Conservation (phyloP, 2,888 invertebrate species). For the Tinea pellionella region DNA sequence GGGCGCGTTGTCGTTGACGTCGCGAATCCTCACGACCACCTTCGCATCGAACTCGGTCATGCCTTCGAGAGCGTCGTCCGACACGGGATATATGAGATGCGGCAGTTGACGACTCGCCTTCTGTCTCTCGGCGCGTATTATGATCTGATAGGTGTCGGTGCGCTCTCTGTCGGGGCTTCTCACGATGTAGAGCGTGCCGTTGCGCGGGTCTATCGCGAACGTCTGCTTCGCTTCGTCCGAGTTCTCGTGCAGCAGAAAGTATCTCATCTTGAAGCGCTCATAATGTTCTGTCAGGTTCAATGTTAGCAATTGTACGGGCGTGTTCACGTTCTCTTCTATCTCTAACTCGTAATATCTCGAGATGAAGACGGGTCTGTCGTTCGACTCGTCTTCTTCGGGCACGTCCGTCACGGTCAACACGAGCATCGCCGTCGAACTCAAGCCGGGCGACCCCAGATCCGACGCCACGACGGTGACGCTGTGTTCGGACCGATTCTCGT, state of each 20-base stretch:
- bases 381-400: slow-evolving; percentile 65
- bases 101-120: slow-evolving; percentile 76
- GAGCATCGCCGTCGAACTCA: slow-evolving; percentile 81
- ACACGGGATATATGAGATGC: slow-evolving; percentile 81
- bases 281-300: slow-evolving; percentile 80
- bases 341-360: slow-evolving; percentile 84
- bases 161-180: slow-evolving; percentile 81
- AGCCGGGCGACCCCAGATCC: slow-evolving; percentile 85
- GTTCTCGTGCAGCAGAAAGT: slow-evolving; percentile 72
- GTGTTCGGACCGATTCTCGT: slow-evolving; percentile 73
- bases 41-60: slow-evolving; percentile 83
- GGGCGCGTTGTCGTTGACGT: slow-evolving; percentile 87
- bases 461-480: slow-evolving; percentile 86
- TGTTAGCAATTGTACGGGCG: slow-evolving; percentile 80
- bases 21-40: slow-evolving; percentile 79
- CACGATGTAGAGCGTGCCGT: slow-evolving; percentile 80
- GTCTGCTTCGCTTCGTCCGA: slow-evolving; percentile 68
- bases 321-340: slow-evolving; percentile 82
- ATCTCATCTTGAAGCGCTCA: slow-evolving; percentile 73
- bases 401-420: slow-evolving; percentile 76
- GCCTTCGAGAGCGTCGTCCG: slow-evolving; percentile 77
- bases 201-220: slow-evolving; percentile 81
- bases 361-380: slow-evolving; percentile 67
- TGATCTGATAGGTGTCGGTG: slow-evolving; percentile 72
- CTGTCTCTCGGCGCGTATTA: slow-evolving; percentile 61